Percentiles rank a stretch among this genome's conserved stretches.
These are phyloP conservation scores for Galaxea fascicularis DNA, from an alignment of 92 coral and sea anemone genomes.

Conservation along the genomic window DNA sequence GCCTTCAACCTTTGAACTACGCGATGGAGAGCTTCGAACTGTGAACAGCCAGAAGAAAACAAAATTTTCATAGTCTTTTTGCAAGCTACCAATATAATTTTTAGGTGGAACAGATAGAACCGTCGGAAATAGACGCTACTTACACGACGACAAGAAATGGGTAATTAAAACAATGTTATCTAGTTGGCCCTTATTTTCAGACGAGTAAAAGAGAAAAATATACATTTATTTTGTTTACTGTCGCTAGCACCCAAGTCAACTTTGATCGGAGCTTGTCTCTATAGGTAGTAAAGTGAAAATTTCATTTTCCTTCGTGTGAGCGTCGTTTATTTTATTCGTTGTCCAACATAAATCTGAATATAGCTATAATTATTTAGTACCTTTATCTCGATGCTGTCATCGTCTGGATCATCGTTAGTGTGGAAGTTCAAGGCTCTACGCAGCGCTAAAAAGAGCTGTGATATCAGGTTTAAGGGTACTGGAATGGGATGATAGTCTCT, in stretches of 20 bases:
- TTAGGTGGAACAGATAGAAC: too few species aligned
- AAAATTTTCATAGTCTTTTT: background rate
- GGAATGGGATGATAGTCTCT: constrained; percentile 45
- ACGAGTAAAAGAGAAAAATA: too few species aligned
- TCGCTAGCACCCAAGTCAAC: background rate
- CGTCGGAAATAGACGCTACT: too few species aligned
- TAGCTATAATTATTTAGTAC: background rate
- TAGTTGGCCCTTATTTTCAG: background rate
- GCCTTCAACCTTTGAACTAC: constrained; percentile 26
- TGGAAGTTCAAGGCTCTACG: background rate
- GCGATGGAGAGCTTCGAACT: constrained; percentile 33
- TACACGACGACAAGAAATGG: too few species aligned
- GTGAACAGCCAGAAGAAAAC: background rate
- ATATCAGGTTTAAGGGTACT: constrained; percentile 34
- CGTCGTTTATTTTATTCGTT: background rate
- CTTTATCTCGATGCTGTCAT: constrained; percentile 11
- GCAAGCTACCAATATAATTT: too few species aligned
- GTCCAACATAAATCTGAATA: background rate
- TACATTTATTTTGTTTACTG: too few species aligned
- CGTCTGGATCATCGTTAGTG: background rate
- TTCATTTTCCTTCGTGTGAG: background rate
- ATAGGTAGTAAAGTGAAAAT: too few species aligned
- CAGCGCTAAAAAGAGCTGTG: constrained; percentile 26
- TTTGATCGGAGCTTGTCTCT: background rate
- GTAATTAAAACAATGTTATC: too few species aligned